phyloP scores from a whole-genome alignment of 1,140 invertebrate species.

The Aphelenchoides fujianensis region DNA sequence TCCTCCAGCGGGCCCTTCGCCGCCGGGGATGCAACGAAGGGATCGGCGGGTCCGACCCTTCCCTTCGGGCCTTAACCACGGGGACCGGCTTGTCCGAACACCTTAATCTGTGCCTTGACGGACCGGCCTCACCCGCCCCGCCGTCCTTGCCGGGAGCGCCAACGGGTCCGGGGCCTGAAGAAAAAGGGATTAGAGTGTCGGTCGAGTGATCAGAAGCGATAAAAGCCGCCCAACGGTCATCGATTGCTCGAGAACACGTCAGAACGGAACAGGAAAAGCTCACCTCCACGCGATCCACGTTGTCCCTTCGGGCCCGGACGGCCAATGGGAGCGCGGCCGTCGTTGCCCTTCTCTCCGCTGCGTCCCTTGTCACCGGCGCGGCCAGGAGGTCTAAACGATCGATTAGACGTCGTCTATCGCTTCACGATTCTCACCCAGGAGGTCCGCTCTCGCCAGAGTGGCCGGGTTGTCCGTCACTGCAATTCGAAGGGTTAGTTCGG shows the following conservation, averaged over 20 bases:
- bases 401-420: no score
- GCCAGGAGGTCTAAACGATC: constrained; percentile 12
- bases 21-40: constrained; percentile 9
- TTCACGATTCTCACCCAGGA: no score
- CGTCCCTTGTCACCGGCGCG: constrained; percentile 10
- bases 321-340: constrained; percentile 26
- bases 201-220: background rate
- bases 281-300: constrained; percentile 17
- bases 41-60: background rate
- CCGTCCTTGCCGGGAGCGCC: constrained; percentile 21
- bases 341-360: constrained; percentile 22
- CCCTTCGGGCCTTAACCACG: constrained; percentile 21
- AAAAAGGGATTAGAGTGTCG: background rate
- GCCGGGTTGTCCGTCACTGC: constrained; percentile 16
- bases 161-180: background rate
- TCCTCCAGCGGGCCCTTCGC: constrained; percentile 5
- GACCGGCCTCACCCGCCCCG: background rate
- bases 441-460: background rate
- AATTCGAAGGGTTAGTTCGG: background rate
- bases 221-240: no score
- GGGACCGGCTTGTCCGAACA: constrained; percentile 8
- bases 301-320: constrained; percentile 27
- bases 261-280: no score
- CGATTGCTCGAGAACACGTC: no score
- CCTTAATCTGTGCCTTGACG: background rate